Base-by-base conservation (phyloP, 2,888 invertebrate genomes). In the Heliconius aoede region DNA sequence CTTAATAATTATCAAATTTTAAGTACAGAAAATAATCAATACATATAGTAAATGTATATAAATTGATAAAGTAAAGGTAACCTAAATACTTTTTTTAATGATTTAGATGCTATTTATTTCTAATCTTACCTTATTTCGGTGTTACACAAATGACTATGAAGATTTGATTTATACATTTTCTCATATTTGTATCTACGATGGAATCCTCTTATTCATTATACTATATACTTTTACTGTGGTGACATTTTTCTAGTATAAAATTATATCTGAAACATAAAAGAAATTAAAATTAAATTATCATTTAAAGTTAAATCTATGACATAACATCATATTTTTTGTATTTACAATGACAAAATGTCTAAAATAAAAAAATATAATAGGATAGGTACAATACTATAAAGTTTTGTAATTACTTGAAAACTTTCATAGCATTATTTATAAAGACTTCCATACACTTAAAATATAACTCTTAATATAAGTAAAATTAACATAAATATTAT, bases 61-160 rank as follows among this genome's bases (percentile, higher is more conserved):
- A 3, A 5, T 61, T 28, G n/a, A n/a, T 61, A 61, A 18, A 7
- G 4, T 61, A 28, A 61, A 28, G 18, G 5, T n/a, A 24, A n/a
- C 13, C 26, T 58, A 61, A 60, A 26, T 60, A 60, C 26, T 26
- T 24, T 0, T 61, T 32, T 32, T 36, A 3, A 65, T 24, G 24
- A 36, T 65, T 64, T 15, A 21, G 1, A 36, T 24, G 5, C 1
- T 65, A 40, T 65, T 2, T 65, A 40, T 65, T 30, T 15, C 51
- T 28, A 79, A 9, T 80, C 71, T 74, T 73, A 60, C 74, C 64
- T 80, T 81, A 80, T 79, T 79, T 80, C 36, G 24, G 18, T 40
- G 71, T 71, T 55, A 80, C 32, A 32, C 67, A 75, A 68, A 72
- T 79, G 46, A 62, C 26, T 46, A 64, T 40, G 28, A 58, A 21